Percentiles rank a stretch among this genome's conserved stretches.
phyloP scores from a whole-genome alignment of 2,797 vertebrate genomes.

The Menidia menidia region DNA sequence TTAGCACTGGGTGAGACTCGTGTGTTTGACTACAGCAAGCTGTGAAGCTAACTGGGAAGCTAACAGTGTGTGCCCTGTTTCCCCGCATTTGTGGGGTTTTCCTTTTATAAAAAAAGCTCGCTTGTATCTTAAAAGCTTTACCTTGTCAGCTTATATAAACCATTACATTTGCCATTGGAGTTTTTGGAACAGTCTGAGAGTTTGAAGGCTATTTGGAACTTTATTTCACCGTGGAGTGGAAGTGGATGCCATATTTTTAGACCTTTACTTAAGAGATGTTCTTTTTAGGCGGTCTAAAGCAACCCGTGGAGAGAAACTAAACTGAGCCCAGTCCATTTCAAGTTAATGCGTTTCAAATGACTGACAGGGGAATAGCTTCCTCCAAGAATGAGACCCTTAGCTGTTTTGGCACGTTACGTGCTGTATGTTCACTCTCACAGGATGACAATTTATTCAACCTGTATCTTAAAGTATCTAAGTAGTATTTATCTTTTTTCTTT shows the following conservation, averaged over 20 bases:
- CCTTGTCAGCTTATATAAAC: not conserved
- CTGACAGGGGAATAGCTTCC: not conserved
- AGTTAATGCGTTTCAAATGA: not conserved
- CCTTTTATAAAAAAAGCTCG: accelerated
- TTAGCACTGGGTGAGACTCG: slow-evolving; percentile 51
- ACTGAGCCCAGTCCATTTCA: not conserved
- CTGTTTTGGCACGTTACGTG: not conserved
- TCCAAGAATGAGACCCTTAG: not conserved
- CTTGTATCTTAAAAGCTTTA: not conserved
- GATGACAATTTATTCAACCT: too few species aligned
- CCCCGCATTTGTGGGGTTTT: not conserved
- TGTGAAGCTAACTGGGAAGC: slow-evolving; percentile 29
- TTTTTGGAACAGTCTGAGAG: not conserved
- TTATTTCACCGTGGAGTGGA: slow-evolving; percentile 12
- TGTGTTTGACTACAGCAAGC: slow-evolving; percentile 20
- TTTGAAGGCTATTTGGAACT: slow-evolving; percentile 17
- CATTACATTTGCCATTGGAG: not conserved
- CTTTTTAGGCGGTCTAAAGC: slow-evolving; percentile 25
- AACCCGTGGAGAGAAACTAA: slow-evolving; percentile 12
- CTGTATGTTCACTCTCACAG: too few species aligned
- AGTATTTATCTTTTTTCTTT: too few species aligned
- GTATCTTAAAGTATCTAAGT: too few species aligned
- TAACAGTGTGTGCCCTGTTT: slow-evolving; percentile 23
- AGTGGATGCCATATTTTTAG: slow-evolving; percentile 73
- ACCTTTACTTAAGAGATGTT: slow-evolving; percentile 70